Percentiles rank a stretch among this genome's conserved stretches.
phyloP scores from a whole-genome alignment of 2,113 vertebrate genomes.

The Eclectus roratus region DNA sequence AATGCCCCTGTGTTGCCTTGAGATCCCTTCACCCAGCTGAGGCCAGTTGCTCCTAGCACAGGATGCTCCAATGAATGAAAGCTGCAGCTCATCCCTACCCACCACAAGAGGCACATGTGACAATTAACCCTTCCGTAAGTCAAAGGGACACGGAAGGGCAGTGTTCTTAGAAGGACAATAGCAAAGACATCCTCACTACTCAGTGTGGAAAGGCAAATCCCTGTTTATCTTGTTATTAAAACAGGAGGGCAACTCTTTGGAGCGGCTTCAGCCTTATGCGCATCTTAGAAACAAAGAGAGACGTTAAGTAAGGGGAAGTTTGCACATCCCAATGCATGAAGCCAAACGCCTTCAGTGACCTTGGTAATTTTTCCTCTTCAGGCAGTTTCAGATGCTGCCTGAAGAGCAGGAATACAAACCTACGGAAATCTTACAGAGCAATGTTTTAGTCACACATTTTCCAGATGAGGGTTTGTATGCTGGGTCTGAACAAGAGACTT shows the following conservation, averaged over 20 bases:
- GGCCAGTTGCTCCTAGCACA: neutral
- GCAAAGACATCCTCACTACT: neutral
- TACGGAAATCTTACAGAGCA: neutral
- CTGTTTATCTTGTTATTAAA: neutral
- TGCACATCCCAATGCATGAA: neutral
- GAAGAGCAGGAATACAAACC: neutral
- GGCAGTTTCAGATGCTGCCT: neutral
- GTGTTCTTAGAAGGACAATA: neutral
- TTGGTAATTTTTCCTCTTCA: neutral
- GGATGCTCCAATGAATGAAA: neutral
- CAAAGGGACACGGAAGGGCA: neutral
- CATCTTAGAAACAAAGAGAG: neutral
- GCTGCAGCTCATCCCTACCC: neutral
- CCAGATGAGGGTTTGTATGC: neutral
- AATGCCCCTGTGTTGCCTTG: neutral
- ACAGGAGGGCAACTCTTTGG: neutral
- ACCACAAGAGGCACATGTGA: neutral
- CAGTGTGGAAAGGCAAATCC: neutral
- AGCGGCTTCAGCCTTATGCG: neutral
- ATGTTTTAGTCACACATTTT: neutral
- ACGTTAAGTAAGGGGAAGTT: neutral
- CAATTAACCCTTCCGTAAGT: neutral
- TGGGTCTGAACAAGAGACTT: neutral
- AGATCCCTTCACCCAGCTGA: neutral
- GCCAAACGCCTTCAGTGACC: neutral